Evolutionary conservation across 1,140 invertebrate species (phyloP), one percentile per base, ranked within the genome.

Genomic region (Pygmarrhopalites habei): DNA sequence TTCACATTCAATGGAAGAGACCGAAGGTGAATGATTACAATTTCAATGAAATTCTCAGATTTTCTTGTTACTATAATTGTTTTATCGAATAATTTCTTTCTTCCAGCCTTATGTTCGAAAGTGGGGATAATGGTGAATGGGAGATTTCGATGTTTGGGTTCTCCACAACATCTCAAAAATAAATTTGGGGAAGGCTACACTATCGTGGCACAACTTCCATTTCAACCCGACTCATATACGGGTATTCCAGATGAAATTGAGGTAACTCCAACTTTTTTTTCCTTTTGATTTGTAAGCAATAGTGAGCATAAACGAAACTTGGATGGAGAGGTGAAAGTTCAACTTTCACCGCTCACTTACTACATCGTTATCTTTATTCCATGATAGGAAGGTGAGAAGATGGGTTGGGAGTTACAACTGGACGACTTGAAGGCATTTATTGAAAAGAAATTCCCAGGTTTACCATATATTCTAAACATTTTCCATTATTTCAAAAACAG

Each of bases 1-100:
- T 7, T 46, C 44, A 21, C 44, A 46, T 21, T n/a, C 15, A 69
- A 92, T 94, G 89, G 89, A 91, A 75, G 91, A 95, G 79, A 89
- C 86, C 76, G 88, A 90, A 74, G n/a, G n/a, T n/a, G n/a, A n/a
- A n/a, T n/a, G n/a, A n/a, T n/a, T n/a, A n/a, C n/a, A n/a, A n/a
- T n/a, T n/a, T n/a, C n/a, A n/a, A n/a, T n/a, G n/a, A n/a, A n/a
- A n/a, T n/a, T n/a, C n/a, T n/a, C n/a, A n/a, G n/a, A n/a, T n/a
- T n/a, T n/a, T n/a, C n/a, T n/a, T n/a, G n/a, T n/a, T n/a, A n/a
- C n/a, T n/a, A n/a, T n/a, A n/a, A n/a, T n/a, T n/a, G n/a, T n/a
- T n/a, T n/a, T n/a, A n/a, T n/a, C n/a, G n/a, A n/a, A n/a, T n/a
- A n/a, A n/a, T n/a, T n/a, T n/a, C n/a, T n/a, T n/a, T n/a, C n/a